A percentile compares a stretch with the other conserved stretches of the same genome.
Evolutionary conservation across 2,888 invertebrate species (phyloP).

Genomic region (Epinotia bilunana): DNA sequence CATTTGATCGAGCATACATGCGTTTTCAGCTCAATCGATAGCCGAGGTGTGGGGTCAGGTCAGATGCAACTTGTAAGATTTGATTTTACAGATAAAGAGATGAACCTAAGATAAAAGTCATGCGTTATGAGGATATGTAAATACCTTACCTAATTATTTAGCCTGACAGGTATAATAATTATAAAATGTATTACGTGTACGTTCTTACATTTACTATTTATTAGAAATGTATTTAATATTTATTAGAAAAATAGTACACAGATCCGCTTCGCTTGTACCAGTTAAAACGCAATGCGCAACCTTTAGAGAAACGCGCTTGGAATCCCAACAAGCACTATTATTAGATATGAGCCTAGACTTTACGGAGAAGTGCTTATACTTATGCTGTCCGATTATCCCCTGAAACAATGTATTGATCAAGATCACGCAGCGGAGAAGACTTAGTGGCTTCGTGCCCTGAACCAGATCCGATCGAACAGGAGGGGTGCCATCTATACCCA

Average conservation of each 20-base stretch:
- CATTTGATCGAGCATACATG: too few species aligned
- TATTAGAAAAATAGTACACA: neutral
- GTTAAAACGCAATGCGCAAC: conserved; percentile 46
- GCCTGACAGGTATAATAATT: neutral
- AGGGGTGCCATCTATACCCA: conserved; percentile 13
- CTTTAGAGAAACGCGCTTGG: conserved; percentile 60
- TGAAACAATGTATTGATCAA: conserved; percentile 30
- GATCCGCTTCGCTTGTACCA: conserved; percentile 12
- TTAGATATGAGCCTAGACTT: conserved; percentile 40
- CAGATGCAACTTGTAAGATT: too few species aligned
- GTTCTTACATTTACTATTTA: too few species aligned
- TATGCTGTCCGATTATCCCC: conserved; percentile 18
- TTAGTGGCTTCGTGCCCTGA: conserved; percentile 31
- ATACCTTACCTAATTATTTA: neutral
- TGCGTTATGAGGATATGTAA: too few species aligned
- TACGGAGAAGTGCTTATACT: conserved; percentile 27
- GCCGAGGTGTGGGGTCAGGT: too few species aligned
- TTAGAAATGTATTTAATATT: too few species aligned
- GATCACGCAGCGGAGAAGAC: conserved; percentile 33
- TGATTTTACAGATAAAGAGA: too few species aligned
- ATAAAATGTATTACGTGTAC: neutral
- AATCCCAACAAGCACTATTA: conserved; percentile 59
- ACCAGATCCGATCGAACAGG: conserved; percentile 20
- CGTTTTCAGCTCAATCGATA: too few species aligned
- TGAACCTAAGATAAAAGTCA: too few species aligned